Base-by-base conservation (phyloP, 2,113 vertebrate species). In the Phyllostomus discolor region DNA sequence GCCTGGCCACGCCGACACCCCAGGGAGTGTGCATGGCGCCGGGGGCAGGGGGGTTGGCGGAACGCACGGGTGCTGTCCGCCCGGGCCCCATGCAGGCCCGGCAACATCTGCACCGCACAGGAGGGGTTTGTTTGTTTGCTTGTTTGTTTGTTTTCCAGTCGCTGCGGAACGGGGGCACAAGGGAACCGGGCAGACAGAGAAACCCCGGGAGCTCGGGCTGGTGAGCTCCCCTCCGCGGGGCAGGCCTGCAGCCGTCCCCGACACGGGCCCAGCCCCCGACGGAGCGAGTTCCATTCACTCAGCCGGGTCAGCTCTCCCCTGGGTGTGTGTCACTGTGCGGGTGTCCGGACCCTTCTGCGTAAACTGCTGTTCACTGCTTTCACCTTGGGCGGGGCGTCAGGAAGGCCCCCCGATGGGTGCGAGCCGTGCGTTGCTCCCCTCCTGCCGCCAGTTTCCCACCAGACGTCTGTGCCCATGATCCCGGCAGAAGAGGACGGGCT, bases 351-450 rank as follows among this genome's bases (percentile, higher is more conserved):
- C 4, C 62, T 15, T 12, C 10, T 14, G 10, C 1, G 28, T 33
- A 31, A 33, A 31, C 62, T 5, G 28, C 26, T 73, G 41, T 4
- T 41, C 16, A 43, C 31, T 16, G 14, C 7, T 31, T 5, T 16
- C 26, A 7, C 15, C 2, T 31, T 15, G 9, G 72, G 26, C 15
- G 24, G 41, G 24, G 8, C 26, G 31, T 66, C 4, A 28, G 4
- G 0, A 10, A 11, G 43, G 28, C 43, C 8, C 0, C 2, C 28
- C 7, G 4, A 1, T 1, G 28, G 28, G 43, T 4, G 28, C 2
- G 7, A 5, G 73, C 5, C 1, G 4, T 28, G 4, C 22, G 11
- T 15, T 19, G 28, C 0, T 15, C 8, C 8, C 33, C 26, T 48
- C 15, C 0, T 19, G 8, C 9, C 3, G 41, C 26, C 6, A 28